Conservation (phyloP, 2,797 vertebrate genomes). For the Eleutherodactylus coqui region DNA sequence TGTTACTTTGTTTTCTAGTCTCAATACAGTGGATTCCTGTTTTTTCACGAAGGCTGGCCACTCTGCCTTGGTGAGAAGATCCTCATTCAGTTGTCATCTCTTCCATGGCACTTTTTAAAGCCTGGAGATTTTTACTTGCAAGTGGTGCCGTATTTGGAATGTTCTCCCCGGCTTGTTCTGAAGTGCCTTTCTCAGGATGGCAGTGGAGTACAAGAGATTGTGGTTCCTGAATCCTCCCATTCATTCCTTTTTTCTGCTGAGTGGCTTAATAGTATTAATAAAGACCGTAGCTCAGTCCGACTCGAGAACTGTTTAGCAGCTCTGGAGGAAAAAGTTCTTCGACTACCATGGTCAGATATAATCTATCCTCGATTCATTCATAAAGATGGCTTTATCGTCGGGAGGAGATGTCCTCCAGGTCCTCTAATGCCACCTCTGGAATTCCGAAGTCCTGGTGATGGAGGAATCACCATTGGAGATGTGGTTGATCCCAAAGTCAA, state of each 20-base stretch:
- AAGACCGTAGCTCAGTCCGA: constrained; percentile 81
- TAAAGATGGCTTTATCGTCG: constrained; percentile 78
- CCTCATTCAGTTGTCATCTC: constrained; percentile 88
- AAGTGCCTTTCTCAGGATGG: constrained; percentile 88
- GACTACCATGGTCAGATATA: constrained; percentile 87
- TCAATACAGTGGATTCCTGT: constrained; percentile 90
- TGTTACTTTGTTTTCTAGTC: constrained; percentile 73
- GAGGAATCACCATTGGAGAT: constrained; percentile 73
- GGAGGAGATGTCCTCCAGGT: constrained; percentile 68
- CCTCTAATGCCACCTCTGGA: constrained; percentile 71
- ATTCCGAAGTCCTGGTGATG: constrained; percentile 74
- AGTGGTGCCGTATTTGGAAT: constrained; percentile 88
- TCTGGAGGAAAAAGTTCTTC: constrained; percentile 84
- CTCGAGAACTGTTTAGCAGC: constrained; percentile 88
- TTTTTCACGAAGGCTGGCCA: constrained; percentile 92
- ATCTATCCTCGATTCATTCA: constrained; percentile 91
- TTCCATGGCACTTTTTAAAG: constrained; percentile 89
- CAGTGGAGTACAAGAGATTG: constrained; percentile 85
- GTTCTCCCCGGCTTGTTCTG: constrained; percentile 86
- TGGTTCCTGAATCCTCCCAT: constrained; percentile 85
- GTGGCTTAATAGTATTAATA: constrained; percentile 92
- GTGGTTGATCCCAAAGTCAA: constrained; percentile 65
- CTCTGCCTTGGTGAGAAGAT: constrained; percentile 89
- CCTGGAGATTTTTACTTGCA: constrained; percentile 93
- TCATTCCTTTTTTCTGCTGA: constrained; percentile 88